Percentiles rank a stretch among this genome's conserved stretches.
phyloP scores from a whole-genome alignment of 2,113 vertebrate genomes.

The Salvelinus alpinus region DNA sequence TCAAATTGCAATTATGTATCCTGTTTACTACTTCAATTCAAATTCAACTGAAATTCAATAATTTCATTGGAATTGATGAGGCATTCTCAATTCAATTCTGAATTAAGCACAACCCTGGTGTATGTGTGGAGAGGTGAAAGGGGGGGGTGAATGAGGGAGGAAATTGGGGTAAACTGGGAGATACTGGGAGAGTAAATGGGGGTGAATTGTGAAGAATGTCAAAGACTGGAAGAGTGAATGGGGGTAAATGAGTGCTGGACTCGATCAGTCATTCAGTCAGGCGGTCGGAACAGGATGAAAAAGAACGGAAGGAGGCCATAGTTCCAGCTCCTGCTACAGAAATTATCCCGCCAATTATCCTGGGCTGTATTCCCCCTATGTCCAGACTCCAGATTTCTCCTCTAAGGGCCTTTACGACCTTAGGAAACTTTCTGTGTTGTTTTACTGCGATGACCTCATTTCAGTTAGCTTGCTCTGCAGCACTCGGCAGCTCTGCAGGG shows the following conservation, averaged over 20 bases:
- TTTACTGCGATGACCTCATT: constrained; percentile 69
- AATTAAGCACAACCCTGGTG: too few relatives aligned
- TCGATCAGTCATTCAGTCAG: not conserved
- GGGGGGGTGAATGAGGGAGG: too few relatives aligned
- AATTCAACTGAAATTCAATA: too few relatives aligned
- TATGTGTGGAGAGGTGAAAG: too few relatives aligned
- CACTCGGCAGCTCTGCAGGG: constrained; percentile 35
- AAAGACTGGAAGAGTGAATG: constrained; percentile 34
- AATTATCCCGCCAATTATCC: constrained; percentile 69
- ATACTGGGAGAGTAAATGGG: constrained; percentile 45
- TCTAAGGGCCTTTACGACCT: constrained; percentile 62
- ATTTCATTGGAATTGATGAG: too few relatives aligned
- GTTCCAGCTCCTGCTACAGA: constrained; percentile 68
- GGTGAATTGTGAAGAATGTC: not conserved
- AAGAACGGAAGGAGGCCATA: constrained; percentile 56
- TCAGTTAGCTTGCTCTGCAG: constrained; percentile 45
- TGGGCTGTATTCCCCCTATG: constrained; percentile 57
- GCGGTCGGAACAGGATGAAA: not conserved
- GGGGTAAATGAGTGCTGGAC: not conserved
- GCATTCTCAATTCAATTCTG: too few relatives aligned
- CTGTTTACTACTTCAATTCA: too few relatives aligned
- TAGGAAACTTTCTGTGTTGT: constrained; percentile 70
- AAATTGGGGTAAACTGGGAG: constrained; percentile 19
- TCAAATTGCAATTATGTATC: too few relatives aligned
- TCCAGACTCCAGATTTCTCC: constrained; percentile 38